Base-by-base conservation (phyloP, 2,113 vertebrate genomes). In the Chaetodon trifascialis region DNA sequence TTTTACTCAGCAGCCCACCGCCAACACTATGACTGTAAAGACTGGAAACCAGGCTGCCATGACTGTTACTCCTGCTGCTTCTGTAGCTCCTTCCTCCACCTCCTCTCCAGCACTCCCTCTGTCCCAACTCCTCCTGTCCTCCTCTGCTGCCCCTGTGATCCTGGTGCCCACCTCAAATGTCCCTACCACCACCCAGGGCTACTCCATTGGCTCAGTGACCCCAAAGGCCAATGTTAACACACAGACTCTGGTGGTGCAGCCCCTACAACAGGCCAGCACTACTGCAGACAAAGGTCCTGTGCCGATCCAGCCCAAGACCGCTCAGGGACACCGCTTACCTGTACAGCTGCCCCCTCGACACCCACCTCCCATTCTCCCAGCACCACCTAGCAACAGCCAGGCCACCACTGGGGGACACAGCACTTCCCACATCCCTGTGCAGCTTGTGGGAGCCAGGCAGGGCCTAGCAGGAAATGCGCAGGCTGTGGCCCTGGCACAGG, bases 191-290 rank as follows among this genome's bases (percentile, higher is more conserved):
- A 91, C 94, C 25, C 94, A 94, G 76, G 94, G 90, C 76, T 96
- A 96, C 67, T 92, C 97, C 16, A 96, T 98, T 49, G 97, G 96
- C 54, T 94, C 98, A 7, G 96, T 98, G 21, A 95, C 97, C 16
- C 94, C 92, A 54, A 96, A 96, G 87, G 93, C 67, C 25, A 97
- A 84, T 86, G 92, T 2, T 63, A 95, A 95, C 51, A 94, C 97
- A 15, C 98, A 99, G 91, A 99, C 98, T 36, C 94, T 99, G 63
- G 97, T 99, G 59, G 98, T 99, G 25, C 98, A 99, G 67, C 98
- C 98, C 0, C 95, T 99, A 82, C 94, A 98, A 82, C 96, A 98
- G 73, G 94, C 88, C 76, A 91, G 70, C 74, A 54, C 91, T n/a
- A 85, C 73, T 55, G 63, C 88, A 4, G 94, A 95, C 25, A 96